Evolutionary conservation across 2,888 invertebrate species (phyloP).

Genomic region (Congeria kusceri): DNA sequence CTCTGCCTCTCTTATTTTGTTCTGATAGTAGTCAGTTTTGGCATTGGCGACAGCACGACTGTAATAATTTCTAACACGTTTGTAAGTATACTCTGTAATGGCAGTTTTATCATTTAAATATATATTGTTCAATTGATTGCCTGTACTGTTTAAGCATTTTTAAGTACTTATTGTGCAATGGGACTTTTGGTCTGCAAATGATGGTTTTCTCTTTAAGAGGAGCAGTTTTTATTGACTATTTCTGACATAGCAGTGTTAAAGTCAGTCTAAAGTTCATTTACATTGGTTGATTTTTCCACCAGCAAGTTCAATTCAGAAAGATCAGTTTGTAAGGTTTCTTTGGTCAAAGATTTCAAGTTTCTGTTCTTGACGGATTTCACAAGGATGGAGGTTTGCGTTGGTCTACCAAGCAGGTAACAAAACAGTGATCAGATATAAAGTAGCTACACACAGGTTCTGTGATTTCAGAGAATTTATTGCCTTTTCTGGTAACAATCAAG

Average conservation of each 20-base stretch:
- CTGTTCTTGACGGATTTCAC: conserved; percentile 22
- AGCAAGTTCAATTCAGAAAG: conserved; percentile 19
- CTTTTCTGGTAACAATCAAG: conserved; percentile 30
- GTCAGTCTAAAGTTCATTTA: conserved; percentile 17
- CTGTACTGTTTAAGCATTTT: conserved; percentile 27
- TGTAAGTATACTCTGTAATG: background rate
- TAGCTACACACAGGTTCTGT: conserved; percentile 18
- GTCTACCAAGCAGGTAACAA: conserved; percentile 25
- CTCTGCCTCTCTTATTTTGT: conserved; percentile 7
- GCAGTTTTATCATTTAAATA: background rate
- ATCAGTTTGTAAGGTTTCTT: conserved; percentile 23
- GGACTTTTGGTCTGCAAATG: conserved; percentile 19
- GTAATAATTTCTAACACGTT: background rate
- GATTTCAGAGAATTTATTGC: conserved; percentile 22
- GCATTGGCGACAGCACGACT: conserved; percentile 4
- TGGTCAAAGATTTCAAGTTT: conserved; percentile 31
- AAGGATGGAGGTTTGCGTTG: conserved; percentile 17
- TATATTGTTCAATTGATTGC: conserved; percentile 20
- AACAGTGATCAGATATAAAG: conserved; percentile 40
- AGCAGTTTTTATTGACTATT: background rate
- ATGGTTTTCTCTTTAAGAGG: conserved; percentile 1
- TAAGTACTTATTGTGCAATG: conserved; percentile 20
- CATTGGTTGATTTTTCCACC: conserved; percentile 20
- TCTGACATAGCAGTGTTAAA: conserved; percentile 8
- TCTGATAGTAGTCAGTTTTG: conserved; percentile 15